Evolutionary conservation across 2,888 invertebrate genomes (phyloP).

Genomic region (Clunio marinus): DNA sequence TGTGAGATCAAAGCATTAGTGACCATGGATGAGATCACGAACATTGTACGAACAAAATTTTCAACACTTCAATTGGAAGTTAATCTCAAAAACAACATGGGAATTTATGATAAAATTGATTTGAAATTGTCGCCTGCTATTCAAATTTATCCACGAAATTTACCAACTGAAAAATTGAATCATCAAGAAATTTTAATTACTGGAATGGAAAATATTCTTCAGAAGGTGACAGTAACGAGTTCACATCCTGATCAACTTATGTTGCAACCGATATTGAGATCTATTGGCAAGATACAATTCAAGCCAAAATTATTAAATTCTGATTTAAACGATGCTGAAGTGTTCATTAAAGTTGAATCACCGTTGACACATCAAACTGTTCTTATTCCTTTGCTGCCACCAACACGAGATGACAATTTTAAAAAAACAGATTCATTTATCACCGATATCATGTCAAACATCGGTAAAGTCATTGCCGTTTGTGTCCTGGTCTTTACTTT

Average conservation of each 20-base stretch:
- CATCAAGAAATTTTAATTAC: constrained; percentile 51
- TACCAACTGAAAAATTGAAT: constrained; percentile 45
- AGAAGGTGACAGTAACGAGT: constrained; percentile 53
- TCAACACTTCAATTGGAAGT: constrained; percentile 50
- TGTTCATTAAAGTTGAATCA: constrained; percentile 48
- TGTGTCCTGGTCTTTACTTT: neutral
- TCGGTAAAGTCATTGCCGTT: constrained; percentile 19
- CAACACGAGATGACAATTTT: neutral
- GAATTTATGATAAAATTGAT: constrained; percentile 46
- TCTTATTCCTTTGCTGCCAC: constrained; percentile 25
- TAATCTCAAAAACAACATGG: constrained; percentile 46
- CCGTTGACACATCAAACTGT: constrained; percentile 49
- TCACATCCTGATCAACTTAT: constrained; percentile 47
- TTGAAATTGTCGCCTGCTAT: constrained; percentile 50
- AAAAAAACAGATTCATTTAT: neutral
- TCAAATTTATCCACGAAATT: constrained; percentile 45
- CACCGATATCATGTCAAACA: neutral
- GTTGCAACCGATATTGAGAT: constrained; percentile 46
- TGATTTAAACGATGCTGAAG: constrained; percentile 46
- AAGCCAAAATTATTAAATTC: constrained; percentile 46
- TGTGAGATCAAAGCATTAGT: constrained; percentile 47
- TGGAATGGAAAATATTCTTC: constrained; percentile 57
- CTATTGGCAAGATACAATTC: constrained; percentile 48
- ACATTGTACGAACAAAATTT: constrained; percentile 47
- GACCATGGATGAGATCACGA: constrained; percentile 46